Percentiles rank a stretch among this genome's conserved stretches.
Conservation (phyloP, 2,888 invertebrate species). For the Lamellibrachia satsuma region DNA sequence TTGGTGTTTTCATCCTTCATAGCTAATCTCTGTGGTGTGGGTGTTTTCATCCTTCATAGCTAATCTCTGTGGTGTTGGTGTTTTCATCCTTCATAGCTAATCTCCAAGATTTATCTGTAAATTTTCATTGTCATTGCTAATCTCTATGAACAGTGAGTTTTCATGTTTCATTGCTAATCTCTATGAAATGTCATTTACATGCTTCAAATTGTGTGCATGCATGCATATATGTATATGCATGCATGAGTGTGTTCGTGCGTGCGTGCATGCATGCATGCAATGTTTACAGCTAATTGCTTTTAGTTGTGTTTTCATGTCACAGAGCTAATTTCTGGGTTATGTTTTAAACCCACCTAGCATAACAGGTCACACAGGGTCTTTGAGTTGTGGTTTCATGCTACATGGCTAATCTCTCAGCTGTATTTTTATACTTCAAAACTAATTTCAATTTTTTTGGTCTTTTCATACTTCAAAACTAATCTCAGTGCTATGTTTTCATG, state of each 20-base stretch:
- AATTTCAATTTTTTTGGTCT: constrained; percentile 53
- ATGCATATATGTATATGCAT: neutral
- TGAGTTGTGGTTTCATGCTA: constrained; percentile 32
- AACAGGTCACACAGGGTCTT: constrained; percentile 49
- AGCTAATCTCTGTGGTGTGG: neutral
- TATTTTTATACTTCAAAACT: neutral
- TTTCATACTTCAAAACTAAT: constrained; percentile 48
- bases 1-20: too few relatives aligned
- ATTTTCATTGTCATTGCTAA: neutral
- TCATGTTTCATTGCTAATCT: neutral
- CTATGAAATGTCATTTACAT: neutral
- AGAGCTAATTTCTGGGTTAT: neutral
- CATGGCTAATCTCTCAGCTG: constrained; percentile 41
- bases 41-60: too few relatives aligned
- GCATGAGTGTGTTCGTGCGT: neutral
- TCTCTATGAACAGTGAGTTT: neutral
- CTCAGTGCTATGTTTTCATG: constrained; percentile 43
- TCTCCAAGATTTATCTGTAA: too few relatives aligned
- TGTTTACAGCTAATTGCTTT: neutral
- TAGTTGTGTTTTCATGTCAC: neutral
- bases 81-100: too few relatives aligned
- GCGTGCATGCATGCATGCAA: neutral
- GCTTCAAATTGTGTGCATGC: too few relatives aligned
- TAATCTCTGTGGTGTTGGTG: neutral
- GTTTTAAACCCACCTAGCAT: neutral